Percentiles rank a stretch among this genome's conserved stretches.
Conservation (phyloP, 2,888 invertebrate genomes). For the Cremastobaeus sp. region DNA sequence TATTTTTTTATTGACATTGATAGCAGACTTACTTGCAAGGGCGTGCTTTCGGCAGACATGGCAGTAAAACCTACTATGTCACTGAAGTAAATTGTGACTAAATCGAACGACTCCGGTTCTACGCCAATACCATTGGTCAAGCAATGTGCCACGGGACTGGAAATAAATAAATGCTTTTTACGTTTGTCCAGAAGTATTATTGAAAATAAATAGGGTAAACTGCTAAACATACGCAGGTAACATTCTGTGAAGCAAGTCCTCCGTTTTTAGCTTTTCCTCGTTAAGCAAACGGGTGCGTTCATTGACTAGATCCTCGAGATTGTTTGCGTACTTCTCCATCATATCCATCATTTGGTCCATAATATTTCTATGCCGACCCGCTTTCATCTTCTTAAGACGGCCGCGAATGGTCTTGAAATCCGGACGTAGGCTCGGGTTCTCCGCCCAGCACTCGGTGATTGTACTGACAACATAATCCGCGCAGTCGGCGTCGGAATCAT, state of each 20-base stretch:
- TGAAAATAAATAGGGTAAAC: not conserved
- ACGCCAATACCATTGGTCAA: slow-evolving; percentile 93
- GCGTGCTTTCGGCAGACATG: slow-evolving; percentile 96
- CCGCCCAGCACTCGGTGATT: slow-evolving; percentile 94
- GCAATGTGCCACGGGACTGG: slow-evolving; percentile 90
- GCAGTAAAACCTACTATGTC: slow-evolving; percentile 98
- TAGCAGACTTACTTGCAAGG: slow-evolving; percentile 83
- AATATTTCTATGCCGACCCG: slow-evolving; percentile 92
- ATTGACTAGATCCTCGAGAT: slow-evolving; percentile 95
- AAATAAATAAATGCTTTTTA: slow-evolving; percentile 59
- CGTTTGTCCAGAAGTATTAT: not conserved
- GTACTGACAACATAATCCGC: slow-evolving; percentile 89
- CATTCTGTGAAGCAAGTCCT: slow-evolving; percentile 95
- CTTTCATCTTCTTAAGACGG: slow-evolving; percentile 92
- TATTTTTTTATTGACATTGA: not conserved
- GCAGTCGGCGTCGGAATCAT: slow-evolving; percentile 85
- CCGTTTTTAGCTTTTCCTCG: slow-evolving; percentile 96
- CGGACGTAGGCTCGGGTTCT: slow-evolving; percentile 89
- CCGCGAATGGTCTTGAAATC: slow-evolving; percentile 89
- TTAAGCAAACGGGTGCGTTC: slow-evolving; percentile 92
- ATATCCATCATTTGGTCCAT: slow-evolving; percentile 99
- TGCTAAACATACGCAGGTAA: slow-evolving; percentile 87
- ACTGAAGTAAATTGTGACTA: slow-evolving; percentile 96
- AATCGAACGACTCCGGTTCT: slow-evolving; percentile 82
- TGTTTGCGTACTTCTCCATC: slow-evolving; percentile 98